These are phyloP conservation scores for Drosophila austrosaltans DNA, from an alignment of 2,888 invertebrate species.

Conservation along the genomic window DNA sequence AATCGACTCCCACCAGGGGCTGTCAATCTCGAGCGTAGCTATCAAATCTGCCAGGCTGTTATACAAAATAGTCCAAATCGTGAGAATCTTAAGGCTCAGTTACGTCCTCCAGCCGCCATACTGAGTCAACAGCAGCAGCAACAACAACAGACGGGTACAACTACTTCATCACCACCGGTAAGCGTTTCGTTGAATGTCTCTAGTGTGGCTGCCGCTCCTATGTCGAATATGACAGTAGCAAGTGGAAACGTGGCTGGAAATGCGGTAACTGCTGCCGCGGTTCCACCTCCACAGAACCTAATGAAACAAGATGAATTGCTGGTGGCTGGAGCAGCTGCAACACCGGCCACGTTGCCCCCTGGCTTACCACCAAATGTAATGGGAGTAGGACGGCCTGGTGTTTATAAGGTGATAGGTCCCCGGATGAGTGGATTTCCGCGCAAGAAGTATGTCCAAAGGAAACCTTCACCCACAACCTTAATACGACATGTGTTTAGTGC, in stretches of 20 bases:
- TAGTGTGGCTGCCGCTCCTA: conserved; percentile 65
- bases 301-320: conserved; percentile 71
- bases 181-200: conserved; percentile 61
- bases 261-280: conserved; percentile 53
- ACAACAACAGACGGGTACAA: conserved; percentile 13
- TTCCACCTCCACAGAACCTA: conserved; percentile 69
- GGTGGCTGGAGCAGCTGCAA: conserved; percentile 53
- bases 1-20: conserved; percentile 94
- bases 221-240: conserved; percentile 56
- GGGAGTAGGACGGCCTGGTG: conserved; percentile 81
- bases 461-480: conserved; percentile 86
- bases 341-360: conserved; percentile 50
- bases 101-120: conserved; percentile 93
- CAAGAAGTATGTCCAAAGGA: conserved; percentile 85
- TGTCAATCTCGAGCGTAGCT: conserved; percentile 96
- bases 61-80: conserved; percentile 97
- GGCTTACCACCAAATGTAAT: conserved; percentile 78
- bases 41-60: conserved; percentile 96
- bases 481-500: conserved; percentile 86
- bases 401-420: conserved; percentile 83
- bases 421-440: conserved; percentile 82
- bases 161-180: conserved; percentile 22
- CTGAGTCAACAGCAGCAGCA: conserved; percentile 81
- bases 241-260: conserved; percentile 38
- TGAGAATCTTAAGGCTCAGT: conserved; percentile 92